Percentiles rank a stretch among this genome's conserved stretches.
These are phyloP conservation scores for Ceratoteleas bidentatus DNA, from an alignment of 1,140 invertebrate genomes.

Conservation along the genomic window DNA sequence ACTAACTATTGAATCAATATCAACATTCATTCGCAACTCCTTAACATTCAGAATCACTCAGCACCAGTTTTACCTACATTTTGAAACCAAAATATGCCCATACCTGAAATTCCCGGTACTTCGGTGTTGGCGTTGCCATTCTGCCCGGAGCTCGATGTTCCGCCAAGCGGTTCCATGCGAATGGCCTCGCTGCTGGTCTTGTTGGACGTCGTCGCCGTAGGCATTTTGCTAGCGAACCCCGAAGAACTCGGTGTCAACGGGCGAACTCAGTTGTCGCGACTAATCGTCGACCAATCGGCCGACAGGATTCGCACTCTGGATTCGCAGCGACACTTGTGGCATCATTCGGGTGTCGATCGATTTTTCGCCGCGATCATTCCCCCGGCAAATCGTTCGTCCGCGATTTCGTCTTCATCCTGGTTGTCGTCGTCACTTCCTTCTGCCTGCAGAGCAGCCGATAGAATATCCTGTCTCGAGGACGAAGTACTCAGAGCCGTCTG, in stretches of 20 bases:
- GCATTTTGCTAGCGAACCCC: conserved; percentile 65
- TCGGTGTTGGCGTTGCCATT: conserved; percentile 78
- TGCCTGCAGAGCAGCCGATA: neutral
- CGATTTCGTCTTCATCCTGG: conserved; percentile 4
- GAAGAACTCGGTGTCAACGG: conserved; percentile 5
- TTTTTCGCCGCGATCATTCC: conserved; percentile 16
- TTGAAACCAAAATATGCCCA: neutral
- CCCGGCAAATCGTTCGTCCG: conserved; percentile 13
- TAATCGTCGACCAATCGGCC: neutral
- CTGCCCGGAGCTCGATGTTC: conserved; percentile 76
- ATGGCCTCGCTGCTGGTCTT: conserved; percentile 77
- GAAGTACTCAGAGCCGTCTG: conserved; percentile 21
- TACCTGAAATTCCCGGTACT: conserved; percentile 73
- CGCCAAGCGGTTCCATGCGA: conserved; percentile 77
- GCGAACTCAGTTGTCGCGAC: conserved; percentile 6
- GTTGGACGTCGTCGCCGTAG: conserved; percentile 71
- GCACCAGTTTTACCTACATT: too few species aligned
- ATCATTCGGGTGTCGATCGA: conserved; percentile 13
- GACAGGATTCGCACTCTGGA: neutral
- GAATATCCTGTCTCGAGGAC: conserved; percentile 18
- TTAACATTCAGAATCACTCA: too few species aligned
- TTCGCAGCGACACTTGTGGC: conserved; percentile 14
- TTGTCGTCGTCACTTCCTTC: conserved; percentile 1
- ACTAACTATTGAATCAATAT: too few species aligned
- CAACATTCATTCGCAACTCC: too few species aligned